Evolutionary conservation across 2,113 vertebrate species (phyloP), one percentile per base, ranked within the genome.

Genomic region (Phoxinus phoxinus): DNA sequence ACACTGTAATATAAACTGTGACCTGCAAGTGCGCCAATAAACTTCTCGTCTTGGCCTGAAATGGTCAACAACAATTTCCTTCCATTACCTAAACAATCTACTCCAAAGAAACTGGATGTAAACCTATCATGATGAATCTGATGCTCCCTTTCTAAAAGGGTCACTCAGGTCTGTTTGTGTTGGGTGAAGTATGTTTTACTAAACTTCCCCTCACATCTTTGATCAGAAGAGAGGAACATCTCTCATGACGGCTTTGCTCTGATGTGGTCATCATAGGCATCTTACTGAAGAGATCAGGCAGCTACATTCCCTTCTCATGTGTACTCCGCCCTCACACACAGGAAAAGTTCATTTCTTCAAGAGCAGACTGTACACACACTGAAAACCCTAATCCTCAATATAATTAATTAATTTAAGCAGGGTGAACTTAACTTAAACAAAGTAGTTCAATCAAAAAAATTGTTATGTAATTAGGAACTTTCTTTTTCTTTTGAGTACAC

Each of bases 211-310:
- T 23, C 25, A 84, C 41, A 78, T 73, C 82, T 87, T 75, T 84
- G 86, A 87, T 87, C 86, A 84, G 25, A 81, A 51, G 44, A 73
- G 21, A 32, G 30, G 65, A 74, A 74, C 27, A 74, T 84, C 41
- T 35, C 37, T 84, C 10, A 13, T 74, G 86, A 84, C 44, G 78
- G 82, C 35, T 71, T 61, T 79, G 73, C 41, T 59, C 74, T 83
- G 63, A 69, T 79, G 75, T 80, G 65, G 82, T 80, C 76, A 84
- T 81, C 84, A 73, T n/a, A 9, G n/a, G 23, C 30, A 48, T 73
- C 35, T 61, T 27, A 23, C 51, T 59, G 30, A n/a, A 37, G 75
- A 59, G 56, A 84, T 84, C 74, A 71, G 25, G 86, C 67, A 75
- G 59, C n/a, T 48, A 73, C 35, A 7, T 73, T 48, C 11, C 75